Base-by-base conservation (phyloP, 1,140 invertebrate genomes). In the Mercenaria mercenaria region DNA sequence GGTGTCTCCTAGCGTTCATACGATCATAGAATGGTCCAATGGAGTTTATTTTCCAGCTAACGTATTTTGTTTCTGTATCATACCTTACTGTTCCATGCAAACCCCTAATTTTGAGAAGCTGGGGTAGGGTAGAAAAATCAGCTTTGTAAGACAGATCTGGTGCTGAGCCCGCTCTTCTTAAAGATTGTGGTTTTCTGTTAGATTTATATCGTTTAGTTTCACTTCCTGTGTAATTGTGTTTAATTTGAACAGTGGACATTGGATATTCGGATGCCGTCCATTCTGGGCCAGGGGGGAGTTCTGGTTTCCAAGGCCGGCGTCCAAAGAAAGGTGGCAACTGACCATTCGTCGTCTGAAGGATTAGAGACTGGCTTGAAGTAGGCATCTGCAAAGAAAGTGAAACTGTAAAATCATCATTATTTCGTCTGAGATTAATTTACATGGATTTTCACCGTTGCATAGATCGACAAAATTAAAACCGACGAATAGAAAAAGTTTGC, bases 281-380 rank as follows among this genome's bases (percentile, higher is more conserved):
- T 43, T 64, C 61, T 34, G n/a, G 56, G 10, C 80, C 56, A 13
- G 26, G 23, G n/a, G 80, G 80, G 41, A 67, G 13, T 43, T 34
- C 61, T 6, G 64, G 43, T 56, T 23, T 56, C 82, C 64, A 34
- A 26, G 8, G 4, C 6, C 32, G 85, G n/a, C 74, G 50, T n/a
- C 72, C 74, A 50, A 87, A 79, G 4, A 87, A 11, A 29, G 74
- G 74, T 39, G 72, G 85, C 18, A 79, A 37, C 13, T 59, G 61
- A 20, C 85, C 72, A 43, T 72, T 76, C 37, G 87, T 81, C n/a
- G 41, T 41, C 6, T 89, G 47, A 1, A 89, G 34, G 26, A 89
- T 81, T 8, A 89, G 67, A 26, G 77, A 61, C 76, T 89, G 87
- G 79, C 87, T 89, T 34, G 87, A 89, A 11, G 87, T 89, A 1